Base-by-base conservation (phyloP, 2,113 vertebrate genomes). In the Sinosuthora webbiana region DNA sequence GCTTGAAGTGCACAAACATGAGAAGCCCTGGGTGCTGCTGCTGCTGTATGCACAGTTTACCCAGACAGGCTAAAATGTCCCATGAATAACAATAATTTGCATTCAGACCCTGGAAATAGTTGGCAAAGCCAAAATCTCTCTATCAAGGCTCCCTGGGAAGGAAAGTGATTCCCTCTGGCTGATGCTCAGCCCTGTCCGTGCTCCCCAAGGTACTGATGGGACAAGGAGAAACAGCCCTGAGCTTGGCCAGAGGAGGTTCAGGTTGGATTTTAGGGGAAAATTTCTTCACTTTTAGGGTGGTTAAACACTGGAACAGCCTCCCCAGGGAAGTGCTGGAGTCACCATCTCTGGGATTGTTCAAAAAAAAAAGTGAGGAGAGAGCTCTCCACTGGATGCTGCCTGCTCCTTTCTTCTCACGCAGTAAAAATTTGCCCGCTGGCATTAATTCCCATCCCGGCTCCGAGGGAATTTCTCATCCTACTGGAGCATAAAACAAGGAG, bases 401-500 rank as follows among this genome's bases (percentile, higher is more conserved):
- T 25, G 35, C 10, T 44, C 22, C 35, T 21, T 35, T 33, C 47
- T 75, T 31, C 35, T 28, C 50, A 12, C 47, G 3, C 33, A 16
- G 70, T 4, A 11, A 23, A 19, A 69, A 83, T 39, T 31, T 59
- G 42, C 74, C 67, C 33, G 1, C 42, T 15, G 67, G 52, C 59
- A 25, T 88, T 70, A 47, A 91, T 76, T 90, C 87, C 81, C 50
- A 28, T 18, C 70, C 70, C 25, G 14, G 19, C 76, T 88, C 42
- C 70, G 63, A 39, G 11, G 7, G 87, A 90, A 93, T 92, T 97
- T 93, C 87, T 89, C 70, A 80, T 95, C 75, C 85, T 92, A 88
- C 45, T 91, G 90, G 93, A 96, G 94, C 96, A 71, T 88, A 80
- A 96, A 96, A 88, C 59, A 22, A 82, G 90, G 19, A 93, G 59